Evolutionary conservation across 2,797 vertebrate genomes (phyloP).

Genomic region (Onychomys leucogaster): DNA sequence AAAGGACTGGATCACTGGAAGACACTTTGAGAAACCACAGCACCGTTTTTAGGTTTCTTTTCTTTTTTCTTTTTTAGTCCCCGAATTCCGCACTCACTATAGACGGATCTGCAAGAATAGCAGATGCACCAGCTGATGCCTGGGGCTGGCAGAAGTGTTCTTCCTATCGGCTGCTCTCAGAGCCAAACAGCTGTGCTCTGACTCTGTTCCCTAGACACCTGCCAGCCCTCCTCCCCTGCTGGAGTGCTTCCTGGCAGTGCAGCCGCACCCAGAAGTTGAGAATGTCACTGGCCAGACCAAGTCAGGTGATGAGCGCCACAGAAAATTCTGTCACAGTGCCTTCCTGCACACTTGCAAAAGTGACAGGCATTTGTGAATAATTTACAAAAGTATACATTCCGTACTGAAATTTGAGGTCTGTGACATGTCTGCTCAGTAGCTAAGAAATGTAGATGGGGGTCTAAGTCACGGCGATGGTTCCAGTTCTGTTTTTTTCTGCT

Average conservation of each 20-base stretch:
- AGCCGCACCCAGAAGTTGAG: slow-evolving; percentile 5
- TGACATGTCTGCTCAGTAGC: background rate
- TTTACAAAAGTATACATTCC: background rate
- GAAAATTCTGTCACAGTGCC: background rate
- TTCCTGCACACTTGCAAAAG: background rate
- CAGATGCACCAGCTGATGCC: slow-evolving; percentile 62
- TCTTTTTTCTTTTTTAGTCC: slow-evolving; percentile 74
- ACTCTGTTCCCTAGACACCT: slow-evolving; percentile 54
- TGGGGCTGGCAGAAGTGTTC: slow-evolving; percentile 32
- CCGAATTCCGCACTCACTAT: slow-evolving; percentile 51
- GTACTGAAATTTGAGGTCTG: background rate
- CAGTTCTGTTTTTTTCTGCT: background rate
- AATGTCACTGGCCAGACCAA: background rate
- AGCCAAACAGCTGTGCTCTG: slow-evolving; percentile 65
- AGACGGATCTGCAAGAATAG: slow-evolving; percentile 65
- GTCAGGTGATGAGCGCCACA: background rate
- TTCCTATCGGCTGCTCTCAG: slow-evolving; percentile 5
- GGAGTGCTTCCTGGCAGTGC: background rate
- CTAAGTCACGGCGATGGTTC: background rate
- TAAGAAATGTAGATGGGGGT: background rate
- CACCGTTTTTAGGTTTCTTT: slow-evolving; percentile 5
- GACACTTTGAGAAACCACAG: slow-evolving; percentile 54
- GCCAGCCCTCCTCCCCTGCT: background rate
- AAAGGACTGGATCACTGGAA: slow-evolving; percentile 57
- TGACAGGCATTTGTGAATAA: background rate